These are phyloP conservation scores for Fulica atra DNA, from an alignment of 2,113 vertebrate genomes.

Conservation along the genomic window DNA sequence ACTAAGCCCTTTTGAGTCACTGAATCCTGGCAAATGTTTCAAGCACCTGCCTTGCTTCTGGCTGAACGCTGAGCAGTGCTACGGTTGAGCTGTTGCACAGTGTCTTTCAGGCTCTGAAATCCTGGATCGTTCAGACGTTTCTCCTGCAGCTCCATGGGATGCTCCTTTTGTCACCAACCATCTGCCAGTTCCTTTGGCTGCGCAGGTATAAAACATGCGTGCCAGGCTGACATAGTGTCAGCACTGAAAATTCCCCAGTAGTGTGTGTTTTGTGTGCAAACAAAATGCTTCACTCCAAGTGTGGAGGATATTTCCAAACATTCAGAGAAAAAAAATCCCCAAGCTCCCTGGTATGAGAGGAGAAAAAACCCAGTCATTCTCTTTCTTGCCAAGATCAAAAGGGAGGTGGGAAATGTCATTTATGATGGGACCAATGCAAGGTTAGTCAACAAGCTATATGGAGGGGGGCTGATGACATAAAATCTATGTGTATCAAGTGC, in stretches of 20 bases:
- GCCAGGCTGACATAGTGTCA: neutral
- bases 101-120: neutral
- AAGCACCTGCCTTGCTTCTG: constrained; percentile 50
- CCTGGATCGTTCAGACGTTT: neutral
- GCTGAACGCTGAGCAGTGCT: neutral
- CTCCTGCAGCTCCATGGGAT: neutral
- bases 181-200: constrained; percentile 9
- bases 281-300: neutral
- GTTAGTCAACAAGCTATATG: neutral
- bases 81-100: neutral
- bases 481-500: neutral
- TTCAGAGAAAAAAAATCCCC: neutral
- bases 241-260: neutral
- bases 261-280: neutral
- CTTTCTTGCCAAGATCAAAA: neutral
- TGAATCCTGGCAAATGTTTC: neutral
- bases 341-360: neutral
- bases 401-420: neutral
- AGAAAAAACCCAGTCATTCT: neutral
- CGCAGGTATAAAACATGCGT: neutral
- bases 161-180: constrained; percentile 23
- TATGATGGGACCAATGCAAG: neutral
- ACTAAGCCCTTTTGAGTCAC: neutral
- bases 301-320: neutral
- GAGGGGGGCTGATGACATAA: neutral